Conservation (phyloP, 1,140 invertebrate genomes). For the Heliothis virescens region DNA sequence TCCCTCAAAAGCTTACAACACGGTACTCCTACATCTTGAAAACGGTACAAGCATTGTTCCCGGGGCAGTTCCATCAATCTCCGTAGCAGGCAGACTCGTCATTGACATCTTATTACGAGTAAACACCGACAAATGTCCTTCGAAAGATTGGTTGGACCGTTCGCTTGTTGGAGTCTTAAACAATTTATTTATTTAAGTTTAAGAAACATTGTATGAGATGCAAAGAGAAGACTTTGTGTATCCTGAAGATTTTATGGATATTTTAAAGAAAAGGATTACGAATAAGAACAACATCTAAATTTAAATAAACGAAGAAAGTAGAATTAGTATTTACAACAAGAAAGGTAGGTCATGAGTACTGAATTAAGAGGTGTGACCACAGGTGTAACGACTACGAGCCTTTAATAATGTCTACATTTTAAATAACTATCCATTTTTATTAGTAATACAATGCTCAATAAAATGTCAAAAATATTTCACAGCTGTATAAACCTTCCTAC, state of each 20-base stretch:
- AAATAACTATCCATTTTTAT: no score
- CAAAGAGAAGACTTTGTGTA: background rate
- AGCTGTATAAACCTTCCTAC: background rate
- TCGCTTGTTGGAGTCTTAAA: background rate
- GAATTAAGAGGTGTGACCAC: no score
- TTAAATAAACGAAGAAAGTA: no score
- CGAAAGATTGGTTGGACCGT: background rate
- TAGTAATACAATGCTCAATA: no score
- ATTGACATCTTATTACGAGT: conserved; percentile 48
- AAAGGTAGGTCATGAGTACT: no score
- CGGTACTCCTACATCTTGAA: background rate
- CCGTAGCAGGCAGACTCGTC: conserved; percentile 37
- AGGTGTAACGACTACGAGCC: no score
- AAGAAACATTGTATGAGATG: background rate
- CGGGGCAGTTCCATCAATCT: conserved; percentile 36
- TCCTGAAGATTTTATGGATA: no score
- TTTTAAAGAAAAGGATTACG: no score
- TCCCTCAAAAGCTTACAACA: background rate
- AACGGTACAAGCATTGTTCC: conserved; percentile 16
- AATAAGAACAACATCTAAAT: no score
- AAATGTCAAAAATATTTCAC: background rate
- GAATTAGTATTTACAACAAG: no score
- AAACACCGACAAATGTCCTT: conserved; percentile 44
- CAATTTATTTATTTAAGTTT: background rate
- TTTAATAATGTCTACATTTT: no score